Evolutionary conservation across 2,888 invertebrate species (phyloP).

Genomic region (Drosophila mulleri): DNA sequence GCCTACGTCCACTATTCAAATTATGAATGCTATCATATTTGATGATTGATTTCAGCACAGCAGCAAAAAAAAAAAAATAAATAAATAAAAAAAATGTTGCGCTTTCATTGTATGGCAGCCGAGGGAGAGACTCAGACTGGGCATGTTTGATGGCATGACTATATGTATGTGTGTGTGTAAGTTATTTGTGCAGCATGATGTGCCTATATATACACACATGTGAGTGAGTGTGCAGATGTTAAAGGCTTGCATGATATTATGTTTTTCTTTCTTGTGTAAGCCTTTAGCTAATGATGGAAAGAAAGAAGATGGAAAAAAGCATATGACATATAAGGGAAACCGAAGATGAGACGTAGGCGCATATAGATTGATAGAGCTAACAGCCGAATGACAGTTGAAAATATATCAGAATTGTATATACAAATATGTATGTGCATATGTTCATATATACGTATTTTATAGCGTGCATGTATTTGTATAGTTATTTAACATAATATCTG

Average conservation of each 20-base stretch:
- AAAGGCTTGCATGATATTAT: slow-evolving; percentile 71
- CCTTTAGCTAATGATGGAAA: slow-evolving; percentile 74
- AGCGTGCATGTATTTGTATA: too few species aligned
- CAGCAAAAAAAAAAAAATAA: neutral
- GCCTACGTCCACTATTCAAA: slow-evolving; percentile 76
- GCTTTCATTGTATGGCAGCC: slow-evolving; percentile 38
- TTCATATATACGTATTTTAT: too few species aligned
- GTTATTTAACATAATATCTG: too few species aligned
- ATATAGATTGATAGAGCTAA: slow-evolving; percentile 45
- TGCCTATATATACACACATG: slow-evolving; percentile 16
- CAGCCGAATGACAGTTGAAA: slow-evolving; percentile 11
- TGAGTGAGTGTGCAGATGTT: slow-evolving; percentile 30
- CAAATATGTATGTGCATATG: neutral
- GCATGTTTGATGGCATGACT: too few species aligned
- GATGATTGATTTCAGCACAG: slow-evolving; percentile 70
- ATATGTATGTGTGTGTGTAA: neutral
- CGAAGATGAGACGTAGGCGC: slow-evolving; percentile 7
- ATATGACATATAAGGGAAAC: slow-evolving; percentile 55
- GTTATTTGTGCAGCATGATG: slow-evolving; percentile 38
- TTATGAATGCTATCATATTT: slow-evolving; percentile 79
- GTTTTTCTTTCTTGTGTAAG: slow-evolving; percentile 72
- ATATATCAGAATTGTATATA: slow-evolving; percentile 5
- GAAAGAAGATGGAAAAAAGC: slow-evolving; percentile 24
- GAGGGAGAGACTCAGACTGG: neutral
- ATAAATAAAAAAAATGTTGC: slow-evolving; percentile 39